Percentiles rank a stretch among this genome's conserved stretches.
phyloP scores from a whole-genome alignment of 2,888 invertebrate genomes.

The Hermaeophaga mercurialis region DNA sequence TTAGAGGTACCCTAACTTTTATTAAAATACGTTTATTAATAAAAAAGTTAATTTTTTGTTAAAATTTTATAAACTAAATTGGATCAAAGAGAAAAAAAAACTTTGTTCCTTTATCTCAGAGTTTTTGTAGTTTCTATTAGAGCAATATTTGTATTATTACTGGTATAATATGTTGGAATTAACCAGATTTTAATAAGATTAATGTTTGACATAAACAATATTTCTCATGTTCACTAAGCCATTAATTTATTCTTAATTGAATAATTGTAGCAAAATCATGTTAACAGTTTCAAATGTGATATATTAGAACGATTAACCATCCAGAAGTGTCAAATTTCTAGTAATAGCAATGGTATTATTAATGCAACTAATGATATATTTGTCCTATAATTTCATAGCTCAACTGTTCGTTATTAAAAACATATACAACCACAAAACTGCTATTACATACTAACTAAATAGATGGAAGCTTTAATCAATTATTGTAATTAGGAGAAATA shows the following conservation, averaged over 20 bases:
- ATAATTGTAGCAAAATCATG: constrained; percentile 1
- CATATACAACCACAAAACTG: background rate
- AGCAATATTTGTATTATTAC: too few relatives aligned
- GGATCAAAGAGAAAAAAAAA: too few relatives aligned
- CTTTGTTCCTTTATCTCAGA: too few relatives aligned
- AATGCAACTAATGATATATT: background rate
- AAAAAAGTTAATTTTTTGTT: too few relatives aligned
- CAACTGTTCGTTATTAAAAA: background rate
- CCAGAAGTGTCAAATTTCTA: background rate
- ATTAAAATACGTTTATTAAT: too few relatives aligned
- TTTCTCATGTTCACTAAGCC: background rate
- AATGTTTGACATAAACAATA: background rate
- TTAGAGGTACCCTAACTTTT: too few relatives aligned
- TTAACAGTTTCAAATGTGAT: background rate
- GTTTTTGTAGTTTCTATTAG: too few relatives aligned
- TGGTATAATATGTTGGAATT: too few relatives aligned
- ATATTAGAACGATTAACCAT: background rate
- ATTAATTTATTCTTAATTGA: background rate
- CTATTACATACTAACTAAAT: too few relatives aligned
- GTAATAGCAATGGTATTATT: background rate
- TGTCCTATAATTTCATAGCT: background rate
- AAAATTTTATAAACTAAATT: too few relatives aligned
- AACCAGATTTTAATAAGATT: background rate
- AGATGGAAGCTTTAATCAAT: too few relatives aligned
- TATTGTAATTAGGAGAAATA: too few relatives aligned